These are phyloP conservation scores for Chrysolina oricalcia DNA, from an alignment of 2,888 invertebrate genomes.

Conservation along the genomic window DNA sequence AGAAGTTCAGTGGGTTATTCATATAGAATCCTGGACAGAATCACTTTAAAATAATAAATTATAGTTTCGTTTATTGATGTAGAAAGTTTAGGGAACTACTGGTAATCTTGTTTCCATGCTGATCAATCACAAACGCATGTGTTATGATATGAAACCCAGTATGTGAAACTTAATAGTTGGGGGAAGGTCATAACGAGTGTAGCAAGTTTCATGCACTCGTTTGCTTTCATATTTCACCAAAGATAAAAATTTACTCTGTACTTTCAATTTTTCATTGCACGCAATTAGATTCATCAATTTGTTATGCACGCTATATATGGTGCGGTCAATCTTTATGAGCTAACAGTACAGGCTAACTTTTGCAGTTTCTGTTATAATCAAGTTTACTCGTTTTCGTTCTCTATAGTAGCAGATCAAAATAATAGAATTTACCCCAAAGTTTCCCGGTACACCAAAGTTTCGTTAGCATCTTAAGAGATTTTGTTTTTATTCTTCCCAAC, in stretches of 20 bases:
- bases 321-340: no score
- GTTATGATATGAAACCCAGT: background rate
- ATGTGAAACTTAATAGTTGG: background rate
- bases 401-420: no score
- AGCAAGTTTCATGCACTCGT: background rate
- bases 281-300: no score
- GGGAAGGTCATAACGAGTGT: conserved; percentile 7
- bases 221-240: background rate
- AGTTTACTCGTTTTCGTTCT: no score
- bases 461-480: no score
- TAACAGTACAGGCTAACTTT: no score
- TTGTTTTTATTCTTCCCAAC: no score
- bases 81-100: background rate
- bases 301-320: no score
- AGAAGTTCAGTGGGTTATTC: background rate
- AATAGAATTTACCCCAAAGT: no score
- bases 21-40: no score
- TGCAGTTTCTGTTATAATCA: no score
- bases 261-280: background rate
- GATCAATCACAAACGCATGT: background rate
- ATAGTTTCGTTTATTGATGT: background rate
- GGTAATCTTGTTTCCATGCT: background rate
- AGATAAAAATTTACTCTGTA: background rate
- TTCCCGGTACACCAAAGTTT: no score
- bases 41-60: background rate